These are phyloP conservation scores for Lypha dubia DNA, from an alignment of 2,888 invertebrate species.

Conservation along the genomic window DNA sequence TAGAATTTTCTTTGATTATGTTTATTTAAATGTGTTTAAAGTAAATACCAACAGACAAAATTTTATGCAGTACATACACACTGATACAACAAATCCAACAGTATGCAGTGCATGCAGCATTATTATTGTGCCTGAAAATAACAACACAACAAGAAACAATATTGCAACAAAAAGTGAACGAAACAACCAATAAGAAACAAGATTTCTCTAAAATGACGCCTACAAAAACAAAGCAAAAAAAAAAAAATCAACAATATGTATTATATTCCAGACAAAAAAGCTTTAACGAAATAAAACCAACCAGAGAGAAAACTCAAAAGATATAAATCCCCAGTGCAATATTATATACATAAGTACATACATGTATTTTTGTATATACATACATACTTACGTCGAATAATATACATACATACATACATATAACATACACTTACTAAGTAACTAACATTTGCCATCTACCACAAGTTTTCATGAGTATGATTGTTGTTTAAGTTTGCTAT, in stretches of 20 bases:
- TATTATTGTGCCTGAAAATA: constrained; percentile 63
- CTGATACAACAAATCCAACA: constrained; percentile 8
- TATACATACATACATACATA: background rate
- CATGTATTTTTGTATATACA: background rate
- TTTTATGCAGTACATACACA: too few relatives aligned
- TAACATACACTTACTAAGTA: too few relatives aligned
- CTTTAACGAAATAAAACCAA: constrained; percentile 69
- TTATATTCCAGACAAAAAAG: constrained; percentile 68
- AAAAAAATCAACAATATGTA: background rate
- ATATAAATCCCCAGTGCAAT: constrained; percentile 46
- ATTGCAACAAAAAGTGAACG: constrained; percentile 68
- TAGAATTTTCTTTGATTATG: constrained; percentile 8
- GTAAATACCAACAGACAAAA: constrained; percentile 33
- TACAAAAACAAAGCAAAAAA: constrained; percentile 74
- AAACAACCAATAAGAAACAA: constrained; percentile 79
- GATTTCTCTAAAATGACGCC: constrained; percentile 70
- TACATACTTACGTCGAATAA: background rate
- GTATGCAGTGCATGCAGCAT: constrained; percentile 62
- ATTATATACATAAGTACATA: constrained; percentile 1
- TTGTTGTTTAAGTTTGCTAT: constrained; percentile 50
- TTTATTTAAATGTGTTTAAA: constrained; percentile 61
- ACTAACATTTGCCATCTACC: background rate
- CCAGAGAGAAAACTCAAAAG: constrained; percentile 67
- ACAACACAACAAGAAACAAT: constrained; percentile 69
- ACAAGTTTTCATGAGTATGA: background rate